Conservation (phyloP, 2,888 invertebrate genomes). For the Campopleginae sp. region DNA sequence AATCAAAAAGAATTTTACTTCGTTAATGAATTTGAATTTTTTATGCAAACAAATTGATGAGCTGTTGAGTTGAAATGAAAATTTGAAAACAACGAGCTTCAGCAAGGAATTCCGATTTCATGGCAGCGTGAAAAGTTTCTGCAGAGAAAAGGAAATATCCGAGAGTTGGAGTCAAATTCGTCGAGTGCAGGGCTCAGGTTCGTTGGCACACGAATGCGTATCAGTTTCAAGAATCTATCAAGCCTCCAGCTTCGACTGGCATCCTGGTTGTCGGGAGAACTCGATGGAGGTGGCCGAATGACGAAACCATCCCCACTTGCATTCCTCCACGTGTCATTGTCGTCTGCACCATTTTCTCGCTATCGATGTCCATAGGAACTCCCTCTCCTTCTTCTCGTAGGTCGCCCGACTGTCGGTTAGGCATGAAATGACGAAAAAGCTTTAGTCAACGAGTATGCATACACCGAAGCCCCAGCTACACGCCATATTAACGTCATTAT, state of each 20-base stretch:
- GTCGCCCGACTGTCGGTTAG: too few species aligned
- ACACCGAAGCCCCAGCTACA: too few species aligned
- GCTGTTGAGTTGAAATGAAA: not conserved
- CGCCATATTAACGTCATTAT: too few species aligned
- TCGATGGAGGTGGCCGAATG: slow-evolving; percentile 81
- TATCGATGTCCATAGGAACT: slow-evolving; percentile 61
- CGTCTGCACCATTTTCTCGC: slow-evolving; percentile 7
- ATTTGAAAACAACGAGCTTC: not conserved
- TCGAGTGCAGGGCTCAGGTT: not conserved
- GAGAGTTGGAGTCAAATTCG: not conserved
- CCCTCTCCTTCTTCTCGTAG: slow-evolving; percentile 67
- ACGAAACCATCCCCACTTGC: slow-evolving; percentile 77
- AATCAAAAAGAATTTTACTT: not conserved
- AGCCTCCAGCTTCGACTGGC: slow-evolving; percentile 78
- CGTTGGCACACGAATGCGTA: not conserved
- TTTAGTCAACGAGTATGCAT: too few species aligned
- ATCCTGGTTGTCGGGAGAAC: slow-evolving; percentile 78
- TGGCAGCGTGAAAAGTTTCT: not conserved
- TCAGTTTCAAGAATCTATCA: slow-evolving; percentile 57
- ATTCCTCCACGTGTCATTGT: slow-evolving; percentile 23
- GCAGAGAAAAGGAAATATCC: not conserved
- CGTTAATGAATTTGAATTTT: not conserved
- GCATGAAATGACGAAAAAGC: too few species aligned
- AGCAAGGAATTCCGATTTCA: not conserved
- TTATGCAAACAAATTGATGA: not conserved